These are phyloP conservation scores for Xanthorhoe spadicearia DNA, from an alignment of 2,888 invertebrate species.

Conservation along the genomic window DNA sequence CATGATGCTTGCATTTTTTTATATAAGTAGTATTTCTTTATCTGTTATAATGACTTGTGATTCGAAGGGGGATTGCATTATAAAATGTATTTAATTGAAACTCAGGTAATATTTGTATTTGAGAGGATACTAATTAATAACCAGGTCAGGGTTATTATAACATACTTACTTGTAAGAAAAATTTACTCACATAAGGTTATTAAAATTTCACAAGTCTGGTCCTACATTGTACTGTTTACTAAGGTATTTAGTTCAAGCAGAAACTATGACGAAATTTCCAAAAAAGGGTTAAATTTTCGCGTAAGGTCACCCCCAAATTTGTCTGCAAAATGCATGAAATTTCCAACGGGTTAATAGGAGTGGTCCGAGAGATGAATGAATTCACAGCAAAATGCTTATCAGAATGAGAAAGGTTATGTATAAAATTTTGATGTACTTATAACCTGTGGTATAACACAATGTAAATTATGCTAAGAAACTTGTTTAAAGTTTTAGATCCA, in stretches of 20 bases:
- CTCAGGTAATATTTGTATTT: not conserved
- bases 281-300: slow-evolving; percentile 29
- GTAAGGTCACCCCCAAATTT: slow-evolving; percentile 31
- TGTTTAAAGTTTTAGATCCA: too few species aligned
- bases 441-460: too few species aligned
- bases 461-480: too few species aligned
- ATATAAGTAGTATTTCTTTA: too few species aligned
- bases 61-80: too few species aligned
- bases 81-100: not conserved
- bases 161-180: not conserved
- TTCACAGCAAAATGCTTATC: not conserved
- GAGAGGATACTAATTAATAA: not conserved
- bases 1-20: too few species aligned
- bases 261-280: slow-evolving; percentile 31
- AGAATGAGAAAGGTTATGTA: too few species aligned
- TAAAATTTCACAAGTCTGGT: slow-evolving; percentile 21
- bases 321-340: slow-evolving; percentile 1
- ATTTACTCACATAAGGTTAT: slow-evolving; percentile 9
- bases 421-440: too few species aligned
- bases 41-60: too few species aligned
- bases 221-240: slow-evolving; percentile 25
- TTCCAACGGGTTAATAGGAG: not conserved
- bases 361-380: not conserved
- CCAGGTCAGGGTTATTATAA: not conserved
- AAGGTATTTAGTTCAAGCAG: slow-evolving; percentile 35